Conservation (phyloP, 1,140 invertebrate genomes). For the Lasaia peninsularis region DNA sequence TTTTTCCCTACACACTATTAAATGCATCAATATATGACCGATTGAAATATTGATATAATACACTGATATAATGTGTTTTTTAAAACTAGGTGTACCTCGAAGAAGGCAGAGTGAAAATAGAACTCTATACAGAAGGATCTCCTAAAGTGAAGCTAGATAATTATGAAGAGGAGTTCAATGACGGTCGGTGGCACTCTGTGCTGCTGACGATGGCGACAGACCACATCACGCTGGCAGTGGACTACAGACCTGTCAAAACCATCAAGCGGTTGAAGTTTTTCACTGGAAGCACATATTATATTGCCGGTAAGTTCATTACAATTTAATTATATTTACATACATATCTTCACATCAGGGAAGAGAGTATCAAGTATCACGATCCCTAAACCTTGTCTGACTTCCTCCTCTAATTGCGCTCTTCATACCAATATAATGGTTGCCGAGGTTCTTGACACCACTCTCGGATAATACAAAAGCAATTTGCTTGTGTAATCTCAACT, state of each 20-base stretch:
- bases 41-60: too few relatives aligned
- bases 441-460: too few relatives aligned
- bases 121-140: slow-evolving; percentile 81
- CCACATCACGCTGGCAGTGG: slow-evolving; percentile 84
- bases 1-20: too few relatives aligned
- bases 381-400: too few relatives aligned
- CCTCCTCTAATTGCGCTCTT: too few relatives aligned
- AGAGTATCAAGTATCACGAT: too few relatives aligned
- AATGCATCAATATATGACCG: too few relatives aligned
- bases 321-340: too few relatives aligned
- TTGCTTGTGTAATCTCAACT: too few relatives aligned
- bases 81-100: slow-evolving; percentile 83
- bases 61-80: slow-evolving; percentile 12
- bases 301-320: slow-evolving; percentile 80
- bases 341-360: too few relatives aligned
- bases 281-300: slow-evolving; percentile 87
- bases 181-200: slow-evolving; percentile 93
- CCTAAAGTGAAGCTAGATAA: slow-evolving; percentile 83
- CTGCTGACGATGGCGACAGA: slow-evolving; percentile 86
- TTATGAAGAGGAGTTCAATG: slow-evolving; percentile 90
- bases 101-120: slow-evolving; percentile 89
- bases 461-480: too few relatives aligned
- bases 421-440: too few relatives aligned
- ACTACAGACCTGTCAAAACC: slow-evolving; percentile 89
- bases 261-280: slow-evolving; percentile 84